Base-by-base conservation (phyloP, 2,113 vertebrate genomes). In the Emydura subglobosa region DNA sequence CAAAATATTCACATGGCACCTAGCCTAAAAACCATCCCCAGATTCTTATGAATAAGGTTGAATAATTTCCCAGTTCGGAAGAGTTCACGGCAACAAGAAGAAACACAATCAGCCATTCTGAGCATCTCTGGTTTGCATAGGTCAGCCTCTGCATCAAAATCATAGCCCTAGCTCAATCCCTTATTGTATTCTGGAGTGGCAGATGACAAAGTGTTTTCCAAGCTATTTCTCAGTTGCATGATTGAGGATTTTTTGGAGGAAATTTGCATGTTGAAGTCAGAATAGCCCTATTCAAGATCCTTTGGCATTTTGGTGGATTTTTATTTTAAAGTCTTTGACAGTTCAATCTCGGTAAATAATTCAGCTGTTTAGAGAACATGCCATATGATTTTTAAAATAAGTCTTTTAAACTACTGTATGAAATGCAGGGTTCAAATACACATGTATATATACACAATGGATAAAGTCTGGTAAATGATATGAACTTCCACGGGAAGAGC, bases 271-370 rank as follows among this genome's bases (percentile, higher is more conserved):
- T 4, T 25, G 57, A 96, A 93, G 79, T 68, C 80, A 27, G 83
- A 88, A 68, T 85, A 94, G 86, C 81, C 78, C 44, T 74, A 39
- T 54, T 83, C n/a, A 79, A 83, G 89, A 86, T 85, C 44, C 57
- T 42, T 93, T 95, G 83, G 91, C 91, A 93, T 94, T 91, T 82
- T 79, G 65, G 79, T 89, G 95, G 89, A 96, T 94, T 93, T 96
- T 53, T 34, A 68, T 96, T 96, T 96, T 92, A 97, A 94, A 97
- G 85, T 31, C 47, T 59, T 47, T 91, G 95, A 92, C 80, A 92
- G 54, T 76, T 47, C 84, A 95, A 92, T 95, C 88, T 95, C 65
- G 96, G 92, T 93, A 97, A 97, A 97, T 95, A 25, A 96, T 95
- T 97, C 92, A 95, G 89, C 83, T 95, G 86, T 79, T 96, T 89